phyloP scores from a whole-genome alignment of 2,797 vertebrate genomes.

The Carduelis carduelis region DNA sequence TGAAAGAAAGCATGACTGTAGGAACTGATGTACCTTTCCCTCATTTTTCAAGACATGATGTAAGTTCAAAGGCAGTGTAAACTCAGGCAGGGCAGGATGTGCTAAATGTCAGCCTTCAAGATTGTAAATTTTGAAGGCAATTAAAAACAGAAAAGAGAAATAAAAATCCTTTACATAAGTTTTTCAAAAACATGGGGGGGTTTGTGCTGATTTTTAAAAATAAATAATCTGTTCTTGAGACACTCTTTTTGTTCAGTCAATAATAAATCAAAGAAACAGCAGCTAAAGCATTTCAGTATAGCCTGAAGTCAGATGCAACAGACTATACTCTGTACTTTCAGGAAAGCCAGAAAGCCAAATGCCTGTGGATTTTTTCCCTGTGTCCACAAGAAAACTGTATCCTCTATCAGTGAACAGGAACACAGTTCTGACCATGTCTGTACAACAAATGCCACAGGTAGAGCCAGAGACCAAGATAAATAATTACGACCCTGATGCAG shows the following conservation, averaged over 20 bases:
- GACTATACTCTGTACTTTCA: not conserved
- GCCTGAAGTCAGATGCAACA: not conserved
- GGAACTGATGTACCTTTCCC: not conserved
- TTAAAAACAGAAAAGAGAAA: not conserved
- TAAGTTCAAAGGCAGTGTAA: not conserved
- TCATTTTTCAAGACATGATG: not conserved
- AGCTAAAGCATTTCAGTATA: not conserved
- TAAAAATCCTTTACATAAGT: not conserved
- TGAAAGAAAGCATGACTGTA: not conserved
- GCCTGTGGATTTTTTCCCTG: not conserved
- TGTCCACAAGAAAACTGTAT: not conserved
- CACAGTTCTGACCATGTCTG: not conserved
- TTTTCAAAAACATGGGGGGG: not conserved
- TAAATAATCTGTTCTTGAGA: not conserved
- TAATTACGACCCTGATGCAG: not conserved
- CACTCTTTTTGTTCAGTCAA: not conserved
- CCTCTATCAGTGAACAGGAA: constrained; percentile 11
- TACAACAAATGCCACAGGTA: not conserved
- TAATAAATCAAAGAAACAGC: not conserved
- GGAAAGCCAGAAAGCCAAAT: not conserved
- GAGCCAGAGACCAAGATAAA: constrained; percentile 3
- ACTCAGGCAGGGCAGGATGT: not conserved
- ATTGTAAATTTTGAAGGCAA: not conserved
- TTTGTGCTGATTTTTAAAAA: not conserved
- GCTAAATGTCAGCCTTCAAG: not conserved